Base-by-base conservation (phyloP, 2,797 vertebrate species). In the Acanthurus lineatus region DNA sequence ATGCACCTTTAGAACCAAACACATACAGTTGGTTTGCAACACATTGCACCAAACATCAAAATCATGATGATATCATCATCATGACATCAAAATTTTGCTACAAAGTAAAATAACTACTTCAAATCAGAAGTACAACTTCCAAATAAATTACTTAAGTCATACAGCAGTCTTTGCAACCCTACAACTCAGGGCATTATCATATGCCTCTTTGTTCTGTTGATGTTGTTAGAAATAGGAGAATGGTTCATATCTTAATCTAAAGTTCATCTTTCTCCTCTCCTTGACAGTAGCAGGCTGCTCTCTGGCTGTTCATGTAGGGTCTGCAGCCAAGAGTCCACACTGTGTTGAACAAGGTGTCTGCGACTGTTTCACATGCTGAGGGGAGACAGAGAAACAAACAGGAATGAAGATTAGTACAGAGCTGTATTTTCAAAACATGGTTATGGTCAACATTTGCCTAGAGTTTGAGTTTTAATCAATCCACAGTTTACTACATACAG, bases 251-350 rank as follows among this genome's bases (percentile, higher is more conserved):
- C 42, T 35, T 5, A 9, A 22, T 84, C 95, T 94, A 99, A 58
- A 99, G 90, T 51, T 99, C 97, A 0, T 98, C 97, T 57, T 89
- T 96, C 74, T 98, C 97, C 22, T 98, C 97, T 84, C 97, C 97
- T 2, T 74, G 94, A 71, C 97, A 99, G 68, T 93, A 88, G 87
- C 97, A 99, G 1, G 97, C 93, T 0, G 95, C 94, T 68, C 97
- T 91, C 84, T 99, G 97, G 89, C 97, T 97, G 91, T 99, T 98
- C 97, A 99, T 98, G 93, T 97, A 99, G 63, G 97, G 96, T 44
- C 96, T 95, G 94, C 97, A 99, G 89, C 97, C 97, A 92, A 99
- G 88, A 8, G 97, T 98, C 97, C 97, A 97, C 62, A 99, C 97
- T 0, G 97, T 96, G 4, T 97, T 98, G 93, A 97, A 99, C 83